phyloP scores from a whole-genome alignment of 2,888 invertebrate species.

The Myathropa florea region DNA sequence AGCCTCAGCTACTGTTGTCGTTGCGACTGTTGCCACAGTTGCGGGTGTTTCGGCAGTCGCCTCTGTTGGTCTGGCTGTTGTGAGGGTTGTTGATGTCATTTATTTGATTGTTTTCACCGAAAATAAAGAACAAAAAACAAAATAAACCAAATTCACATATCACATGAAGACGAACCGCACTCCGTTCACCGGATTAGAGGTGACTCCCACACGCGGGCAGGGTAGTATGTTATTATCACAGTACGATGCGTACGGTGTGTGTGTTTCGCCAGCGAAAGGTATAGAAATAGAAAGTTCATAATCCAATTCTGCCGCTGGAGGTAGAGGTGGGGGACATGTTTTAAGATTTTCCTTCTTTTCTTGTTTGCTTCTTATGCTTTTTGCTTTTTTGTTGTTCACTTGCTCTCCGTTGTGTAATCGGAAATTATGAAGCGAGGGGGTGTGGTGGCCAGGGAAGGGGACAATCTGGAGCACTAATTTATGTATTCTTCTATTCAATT shows the following conservation, averaged over 20 bases:
- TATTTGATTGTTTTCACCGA: conserved; percentile 25
- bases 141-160: not conserved
- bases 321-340: conserved; percentile 12
- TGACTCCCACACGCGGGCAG: not conserved
- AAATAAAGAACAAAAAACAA: not conserved
- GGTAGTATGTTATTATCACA: not conserved
- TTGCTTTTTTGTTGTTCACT: conserved; percentile 28
- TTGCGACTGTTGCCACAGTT: conserved; percentile 13
- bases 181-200: not conserved
- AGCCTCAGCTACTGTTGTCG: conserved; percentile 40
- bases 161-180: not conserved
- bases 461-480: not conserved
- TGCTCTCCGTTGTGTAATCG: conserved; percentile 57
- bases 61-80: not conserved
- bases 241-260: not conserved
- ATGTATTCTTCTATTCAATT: not conserved
- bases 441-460: not conserved
- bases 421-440: not conserved
- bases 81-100: conserved; percentile 45
- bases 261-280: conserved; percentile 10
- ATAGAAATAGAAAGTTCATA: conserved; percentile 65
- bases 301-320: conserved; percentile 33
- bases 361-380: not conserved
- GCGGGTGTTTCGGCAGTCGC: conserved; percentile 2
- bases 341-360: conserved; percentile 26